These are phyloP conservation scores for Porites lobata DNA, from an alignment of 92 coral and sea anemone species.

Conservation along the genomic window DNA sequence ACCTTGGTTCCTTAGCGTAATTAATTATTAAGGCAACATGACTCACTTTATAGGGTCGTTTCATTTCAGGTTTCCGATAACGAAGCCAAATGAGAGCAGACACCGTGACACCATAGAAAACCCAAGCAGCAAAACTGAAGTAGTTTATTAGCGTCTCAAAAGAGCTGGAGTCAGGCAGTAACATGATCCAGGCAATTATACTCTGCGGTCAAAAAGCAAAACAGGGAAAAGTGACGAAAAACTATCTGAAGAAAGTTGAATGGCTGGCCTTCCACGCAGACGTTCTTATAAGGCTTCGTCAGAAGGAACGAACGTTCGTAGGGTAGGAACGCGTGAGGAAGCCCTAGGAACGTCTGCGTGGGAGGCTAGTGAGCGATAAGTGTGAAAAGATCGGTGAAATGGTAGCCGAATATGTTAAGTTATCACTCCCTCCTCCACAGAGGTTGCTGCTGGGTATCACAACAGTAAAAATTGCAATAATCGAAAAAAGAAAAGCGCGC, in stretches of 20 bases:
- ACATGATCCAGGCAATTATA: conserved; percentile 93
- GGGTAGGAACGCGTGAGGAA: too few relatives aligned
- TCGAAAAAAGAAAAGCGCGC: too few relatives aligned
- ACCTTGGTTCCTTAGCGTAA: not conserved
- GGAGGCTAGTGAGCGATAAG: too few relatives aligned
- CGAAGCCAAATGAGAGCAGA: conserved; percentile 88
- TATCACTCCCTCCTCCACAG: too few relatives aligned
- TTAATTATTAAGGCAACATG: not conserved
- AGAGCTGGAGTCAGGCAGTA: conserved; percentile 91
- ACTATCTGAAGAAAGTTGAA: not conserved
- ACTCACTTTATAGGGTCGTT: conserved; percentile 88
- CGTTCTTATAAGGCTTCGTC: too few relatives aligned
- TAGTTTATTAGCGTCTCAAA: conserved; percentile 91
- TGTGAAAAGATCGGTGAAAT: too few relatives aligned
- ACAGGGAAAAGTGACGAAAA: not conserved
- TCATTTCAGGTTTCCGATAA: conserved; percentile 67
- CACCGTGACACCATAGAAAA: conserved; percentile 90
- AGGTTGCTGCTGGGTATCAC: too few relatives aligned
- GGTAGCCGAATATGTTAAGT: too few relatives aligned
- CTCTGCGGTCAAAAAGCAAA: conserved; percentile 54
- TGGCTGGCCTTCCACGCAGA: too few relatives aligned
- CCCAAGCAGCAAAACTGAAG: conserved; percentile 98
- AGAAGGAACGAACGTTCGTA: too few relatives aligned
- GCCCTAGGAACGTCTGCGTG: too few relatives aligned
- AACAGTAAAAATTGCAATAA: too few relatives aligned